Evolutionary conservation across 2,888 invertebrate genomes (phyloP).

Genomic region (Prenolepis imparis): DNA sequence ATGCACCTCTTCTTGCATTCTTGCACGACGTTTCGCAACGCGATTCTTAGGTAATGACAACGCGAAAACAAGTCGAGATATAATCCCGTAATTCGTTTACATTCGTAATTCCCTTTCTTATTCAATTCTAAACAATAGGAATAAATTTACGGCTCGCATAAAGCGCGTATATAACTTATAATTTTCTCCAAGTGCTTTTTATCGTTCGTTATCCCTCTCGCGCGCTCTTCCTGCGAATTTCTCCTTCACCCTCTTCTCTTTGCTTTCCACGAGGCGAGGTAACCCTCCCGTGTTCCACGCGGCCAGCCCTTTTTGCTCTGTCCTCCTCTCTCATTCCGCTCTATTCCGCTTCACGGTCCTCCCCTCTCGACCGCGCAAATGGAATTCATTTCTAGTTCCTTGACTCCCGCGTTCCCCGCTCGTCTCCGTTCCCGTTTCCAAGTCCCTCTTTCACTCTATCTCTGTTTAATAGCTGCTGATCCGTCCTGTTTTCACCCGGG

Average conservation of each 20-base stretch:
- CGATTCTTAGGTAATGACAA: slow-evolving; percentile 54
- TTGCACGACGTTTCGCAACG: slow-evolving; percentile 57
- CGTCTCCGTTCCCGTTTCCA: slow-evolving; percentile 23
- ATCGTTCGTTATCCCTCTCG: not conserved
- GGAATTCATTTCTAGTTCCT: slow-evolving; percentile 81
- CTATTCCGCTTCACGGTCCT: slow-evolving; percentile 43
- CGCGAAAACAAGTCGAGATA: slow-evolving; percentile 57
- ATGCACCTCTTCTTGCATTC: slow-evolving; percentile 44
- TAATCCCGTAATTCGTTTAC: slow-evolving; percentile 41
- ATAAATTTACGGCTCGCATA: not conserved
- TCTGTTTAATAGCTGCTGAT: slow-evolving; percentile 26
- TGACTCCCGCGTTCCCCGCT: slow-evolving; percentile 72
- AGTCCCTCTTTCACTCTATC: slow-evolving; percentile 42
- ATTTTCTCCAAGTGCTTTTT: not conserved
- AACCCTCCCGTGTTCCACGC: slow-evolving; percentile 67
- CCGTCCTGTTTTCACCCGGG: slow-evolving; percentile 60
- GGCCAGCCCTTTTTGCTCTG: slow-evolving; percentile 74
- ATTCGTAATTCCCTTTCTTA: slow-evolving; percentile 36
- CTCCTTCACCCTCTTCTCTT: slow-evolving; percentile 20
- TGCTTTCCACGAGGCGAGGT: slow-evolving; percentile 50
- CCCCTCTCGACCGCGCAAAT: slow-evolving; percentile 74
- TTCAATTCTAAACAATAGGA: slow-evolving; percentile 42
- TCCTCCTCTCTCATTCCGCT: slow-evolving; percentile 37
- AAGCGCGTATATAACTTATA: not conserved
- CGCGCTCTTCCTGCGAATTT: slow-evolving; percentile 35